Evolutionary conservation across 2,113 vertebrate genomes (phyloP).

Genomic region (Mesoclemmys tuberculata): DNA sequence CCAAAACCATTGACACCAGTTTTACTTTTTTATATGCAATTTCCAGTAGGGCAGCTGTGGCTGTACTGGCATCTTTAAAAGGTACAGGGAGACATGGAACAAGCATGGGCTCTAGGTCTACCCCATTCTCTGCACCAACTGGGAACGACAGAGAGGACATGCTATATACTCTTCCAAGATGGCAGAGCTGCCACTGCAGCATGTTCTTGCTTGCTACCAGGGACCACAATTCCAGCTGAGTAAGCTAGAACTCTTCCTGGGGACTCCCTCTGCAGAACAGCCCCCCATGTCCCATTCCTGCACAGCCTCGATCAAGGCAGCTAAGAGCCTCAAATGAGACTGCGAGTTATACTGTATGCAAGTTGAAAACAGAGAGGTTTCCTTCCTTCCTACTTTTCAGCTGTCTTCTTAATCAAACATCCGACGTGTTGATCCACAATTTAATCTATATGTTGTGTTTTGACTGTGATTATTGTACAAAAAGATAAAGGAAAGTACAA

Average conservation of each 20-base stretch:
- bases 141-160: neutral
- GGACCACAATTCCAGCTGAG: constrained; percentile 41
- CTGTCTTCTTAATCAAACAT: neutral
- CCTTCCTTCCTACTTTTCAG: constrained; percentile 4
- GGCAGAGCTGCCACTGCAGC: constrained; percentile 51
- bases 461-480: neutral
- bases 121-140: neutral
- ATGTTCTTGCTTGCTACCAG: constrained; percentile 56
- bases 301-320: neutral
- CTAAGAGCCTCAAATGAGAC: constrained; percentile 15
- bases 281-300: neutral
- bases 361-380: constrained; percentile 8
- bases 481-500: constrained; percentile 13
- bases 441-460: neutral
- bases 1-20: neutral
- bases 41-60: constrained; percentile 15
- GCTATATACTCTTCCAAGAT: constrained; percentile 50
- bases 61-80: constrained; percentile 1
- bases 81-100: neutral
- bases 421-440: neutral
- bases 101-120: constrained; percentile 23
- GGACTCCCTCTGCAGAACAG: constrained; percentile 40
- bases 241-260: neutral
- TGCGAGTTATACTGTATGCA: neutral
- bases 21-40: neutral